Evolutionary conservation across 1,140 invertebrate genomes (phyloP), one percentile per base, ranked within the genome.

Genomic region (Holcopasites calliopsidis): DNA sequence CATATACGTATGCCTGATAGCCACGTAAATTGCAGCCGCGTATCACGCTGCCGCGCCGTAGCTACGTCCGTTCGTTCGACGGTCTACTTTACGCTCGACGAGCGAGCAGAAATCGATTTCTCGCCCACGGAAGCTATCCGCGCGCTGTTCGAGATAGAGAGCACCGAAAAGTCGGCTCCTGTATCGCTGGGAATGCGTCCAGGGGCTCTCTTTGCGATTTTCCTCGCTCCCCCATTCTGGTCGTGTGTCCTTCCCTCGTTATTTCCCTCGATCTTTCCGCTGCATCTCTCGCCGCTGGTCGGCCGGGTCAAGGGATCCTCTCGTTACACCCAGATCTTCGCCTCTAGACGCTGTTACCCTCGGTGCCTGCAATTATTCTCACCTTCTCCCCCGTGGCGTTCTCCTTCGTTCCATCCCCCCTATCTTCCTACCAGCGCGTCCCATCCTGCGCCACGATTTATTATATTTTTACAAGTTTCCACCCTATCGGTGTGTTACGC

Each of bases 91-190:
- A 70, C 73, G 74, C 54, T 52, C 65, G 35, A 54, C 54, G 38
- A 26, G 35, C 74, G 54, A 70, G 71, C 50, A 69, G 66, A 70
- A 76, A 76, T 76, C 74, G 74, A 76, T 76, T 76, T 50, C 62
- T 40, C 54, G 28, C 60, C 66, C 74, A 38, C 28, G 52, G 8
- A 66, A 44, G 31, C 52, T 35, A 55, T 54, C 61, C 26, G 40
- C n/a, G 28, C 16, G 18, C 47, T 21, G 18, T 23, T 16, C 61
- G 38, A 33, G 50, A 73, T 35, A 65, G 60, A 73, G 61, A 60
- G 44, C 49, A 47, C 62, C 57, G 42, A 44, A 71, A 60, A 54
- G 38, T 73, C 61, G 49, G 16, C n/a, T 2, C 23, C 38, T 31
- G 69, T 62, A 72, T 64, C 70, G 54, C 3, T 21, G 13, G 16